Base-by-base conservation (phyloP, 2,113 vertebrate species). In the Thamnophis sirtalis region DNA sequence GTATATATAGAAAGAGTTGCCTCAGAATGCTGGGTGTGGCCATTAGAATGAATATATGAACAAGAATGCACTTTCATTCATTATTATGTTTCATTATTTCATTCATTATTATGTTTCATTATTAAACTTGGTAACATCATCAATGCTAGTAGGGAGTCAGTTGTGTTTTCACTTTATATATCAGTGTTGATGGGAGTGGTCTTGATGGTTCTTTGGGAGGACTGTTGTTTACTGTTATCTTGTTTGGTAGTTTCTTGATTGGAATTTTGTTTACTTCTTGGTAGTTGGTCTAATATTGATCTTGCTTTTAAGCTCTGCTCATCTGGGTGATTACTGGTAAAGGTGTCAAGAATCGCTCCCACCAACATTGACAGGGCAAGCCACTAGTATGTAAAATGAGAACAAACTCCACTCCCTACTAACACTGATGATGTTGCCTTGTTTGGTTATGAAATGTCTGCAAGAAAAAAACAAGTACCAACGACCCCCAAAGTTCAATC, bases 1-100 rank as follows among this genome's bases (percentile, higher is more conserved):
- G n/a, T n/a, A n/a, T n/a, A n/a, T 73, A n/a, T 4, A 87, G 0
- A 87, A 4, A 4, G 28, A 2, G 1, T n/a, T 5, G 15, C 0
- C 28, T 88, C 24, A 55, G 84, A 85, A 86, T 13, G 33, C 3
- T 51, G 8, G 5, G 21, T 33, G 53, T 84, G 9, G 11, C 49
- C 0, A 8, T 2, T 73, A 1, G 19, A 4, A 86, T 33, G 43
- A 15, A 56, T 49, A 86, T 0, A 89, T 3, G 85, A 49, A 63
- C 2, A 51, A 50, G 21, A 10, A 73, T 73, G 68, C 19, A 15
- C 5, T 38, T 38, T 73, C n/a, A n/a, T n/a, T n/a, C n/a, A n/a
- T n/a, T n/a, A n/a, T n/a, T n/a, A n/a, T n/a, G n/a, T n/a, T n/a
- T n/a, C n/a, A n/a, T n/a, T n/a, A n/a, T n/a, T n/a, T n/a, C n/a